A percentile compares a stretch with the other conserved stretches of the same genome.
These are phyloP conservation scores for Rotaria sp. DNA, from an alignment of 2,888 invertebrate genomes.

Conservation along the genomic window DNA sequence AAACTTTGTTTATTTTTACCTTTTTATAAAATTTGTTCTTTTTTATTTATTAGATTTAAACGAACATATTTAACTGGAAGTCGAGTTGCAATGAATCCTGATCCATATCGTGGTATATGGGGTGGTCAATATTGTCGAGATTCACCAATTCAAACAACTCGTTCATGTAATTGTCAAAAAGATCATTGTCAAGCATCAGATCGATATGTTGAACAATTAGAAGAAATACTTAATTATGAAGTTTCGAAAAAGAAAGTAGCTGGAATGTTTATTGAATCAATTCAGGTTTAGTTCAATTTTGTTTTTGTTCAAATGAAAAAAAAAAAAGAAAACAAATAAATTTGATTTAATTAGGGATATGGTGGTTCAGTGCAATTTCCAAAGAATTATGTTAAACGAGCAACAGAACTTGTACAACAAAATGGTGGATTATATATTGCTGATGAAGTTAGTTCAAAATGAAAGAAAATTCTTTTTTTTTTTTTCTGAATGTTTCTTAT, in stretches of 20 bases:
- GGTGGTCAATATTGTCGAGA: slow-evolving; percentile 80
- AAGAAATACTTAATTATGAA: slow-evolving; percentile 70
- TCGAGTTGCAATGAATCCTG: slow-evolving; percentile 66
- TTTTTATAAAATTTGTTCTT: neutral
- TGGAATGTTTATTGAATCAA: slow-evolving; percentile 84
- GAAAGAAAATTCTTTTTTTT: neutral
- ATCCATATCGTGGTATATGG: slow-evolving; percentile 82
- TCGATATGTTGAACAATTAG: slow-evolving; percentile 74
- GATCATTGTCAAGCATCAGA: slow-evolving; percentile 67
- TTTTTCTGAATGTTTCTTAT: neutral
- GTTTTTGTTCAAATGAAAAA: neutral
- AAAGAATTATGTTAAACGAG: slow-evolving; percentile 73
- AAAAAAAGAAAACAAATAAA: neutral
- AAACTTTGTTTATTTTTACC: neutral
- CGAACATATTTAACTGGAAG: slow-evolving; percentile 63
- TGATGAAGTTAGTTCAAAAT: slow-evolving; percentile 67
- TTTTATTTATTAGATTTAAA: slow-evolving; percentile 27
- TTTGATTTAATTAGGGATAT: slow-evolving; percentile 63
- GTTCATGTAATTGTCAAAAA: slow-evolving; percentile 64
- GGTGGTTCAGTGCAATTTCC: slow-evolving; percentile 88
- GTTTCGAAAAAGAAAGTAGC: slow-evolving; percentile 71
- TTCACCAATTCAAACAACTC: slow-evolving; percentile 64
- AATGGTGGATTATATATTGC: slow-evolving; percentile 80
- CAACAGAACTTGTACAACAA: slow-evolving; percentile 68
- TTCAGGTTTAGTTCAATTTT: slow-evolving; percentile 62